Base-by-base conservation (phyloP, 1,140 invertebrate species). In the Danaus plexippus region DNA sequence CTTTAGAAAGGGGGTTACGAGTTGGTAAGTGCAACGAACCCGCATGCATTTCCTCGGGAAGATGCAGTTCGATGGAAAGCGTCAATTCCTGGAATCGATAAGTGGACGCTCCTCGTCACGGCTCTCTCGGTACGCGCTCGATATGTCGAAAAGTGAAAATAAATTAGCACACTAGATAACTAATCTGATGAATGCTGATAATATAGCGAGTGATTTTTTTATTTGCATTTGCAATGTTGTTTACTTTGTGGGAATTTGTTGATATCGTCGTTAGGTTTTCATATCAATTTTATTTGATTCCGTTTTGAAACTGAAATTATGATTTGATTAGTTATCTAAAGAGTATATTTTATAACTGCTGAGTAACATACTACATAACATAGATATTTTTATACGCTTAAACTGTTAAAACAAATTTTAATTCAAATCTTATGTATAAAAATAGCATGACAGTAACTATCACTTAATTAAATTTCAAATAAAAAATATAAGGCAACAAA, bases 1-100 rank as follows among this genome's bases (percentile, higher is more conserved):
- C 83, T 85, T 86, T 83, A 83, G 83, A 85, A 85, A 86, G 83
- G 80, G 83, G 83, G 81, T 86, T 86, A 86, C 82, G 83, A 86
- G 83, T 86, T 86, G 81, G 83, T 80, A 75, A 83, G 83, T 83
- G 80, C 83, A 84, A 78, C 78, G 83, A 86, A 81, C 83, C 74
- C 80, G 78, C 76, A 66, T 78, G 77, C 76, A 76, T 80, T 83
- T 86, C 71, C 79, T 74, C 78, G 78, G 80, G 83, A 84, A 83
- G 80, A 86, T 81, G 80, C 73, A 71, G 72, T 73, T 68, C 61
- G 67, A 58, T 83, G 80, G 81, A 85, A 85, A 85, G 80, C 83
- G 75, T 70, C 67, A 68, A 52, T 86, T 85, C 80, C 83, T 57
- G 83, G 83, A 86, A 86, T 65, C 68, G 62, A 64, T 58, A 67